Conservation (phyloP, 2,797 vertebrate species). For the Hyperoplus lanceolatus region DNA sequence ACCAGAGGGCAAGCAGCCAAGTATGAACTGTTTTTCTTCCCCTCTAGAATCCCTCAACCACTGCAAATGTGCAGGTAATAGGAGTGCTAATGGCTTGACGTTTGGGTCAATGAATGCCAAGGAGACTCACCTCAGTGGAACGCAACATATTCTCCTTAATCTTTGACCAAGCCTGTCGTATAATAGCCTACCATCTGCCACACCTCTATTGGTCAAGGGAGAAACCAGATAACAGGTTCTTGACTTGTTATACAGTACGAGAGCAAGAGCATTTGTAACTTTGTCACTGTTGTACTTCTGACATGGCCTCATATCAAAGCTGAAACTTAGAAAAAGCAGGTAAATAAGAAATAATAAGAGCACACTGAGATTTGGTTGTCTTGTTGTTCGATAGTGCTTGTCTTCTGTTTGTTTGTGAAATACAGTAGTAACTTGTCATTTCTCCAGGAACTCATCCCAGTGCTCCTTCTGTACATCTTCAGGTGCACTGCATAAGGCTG, state of each 20-base stretch:
- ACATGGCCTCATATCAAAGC: not conserved
- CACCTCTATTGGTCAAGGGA: slow-evolving; percentile 53
- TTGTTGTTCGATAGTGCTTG: slow-evolving; percentile 28
- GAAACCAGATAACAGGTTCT: slow-evolving; percentile 36
- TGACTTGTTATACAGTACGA: slow-evolving; percentile 15
- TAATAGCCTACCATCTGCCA: slow-evolving; percentile 18
- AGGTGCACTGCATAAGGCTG: slow-evolving; percentile 68
- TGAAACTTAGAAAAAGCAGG: slow-evolving; percentile 7
- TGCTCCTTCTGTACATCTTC: slow-evolving; percentile 44
- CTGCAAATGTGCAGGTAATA: slow-evolving; percentile 55
- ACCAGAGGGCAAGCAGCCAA: slow-evolving; percentile 1
- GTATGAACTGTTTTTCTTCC: slow-evolving; percentile 15
- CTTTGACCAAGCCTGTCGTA: slow-evolving; percentile 53
- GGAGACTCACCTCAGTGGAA: slow-evolving; percentile 53
- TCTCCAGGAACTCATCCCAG: slow-evolving; percentile 32
- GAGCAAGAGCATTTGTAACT: slow-evolving; percentile 17
- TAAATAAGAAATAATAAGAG: not conserved
- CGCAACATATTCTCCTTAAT: slow-evolving; percentile 51
- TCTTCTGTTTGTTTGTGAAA: slow-evolving; percentile 41
- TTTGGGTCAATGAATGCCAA: slow-evolving; percentile 69
- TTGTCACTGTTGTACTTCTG: slow-evolving; percentile 3
- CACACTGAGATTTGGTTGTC: slow-evolving; percentile 21
- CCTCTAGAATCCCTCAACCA: slow-evolving; percentile 39
- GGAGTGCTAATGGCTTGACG: slow-evolving; percentile 45
- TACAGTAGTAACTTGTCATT: slow-evolving; percentile 44